These are phyloP conservation scores for Vanessa tameamea DNA, from an alignment of 1,140 invertebrate genomes.

Conservation along the genomic window DNA sequence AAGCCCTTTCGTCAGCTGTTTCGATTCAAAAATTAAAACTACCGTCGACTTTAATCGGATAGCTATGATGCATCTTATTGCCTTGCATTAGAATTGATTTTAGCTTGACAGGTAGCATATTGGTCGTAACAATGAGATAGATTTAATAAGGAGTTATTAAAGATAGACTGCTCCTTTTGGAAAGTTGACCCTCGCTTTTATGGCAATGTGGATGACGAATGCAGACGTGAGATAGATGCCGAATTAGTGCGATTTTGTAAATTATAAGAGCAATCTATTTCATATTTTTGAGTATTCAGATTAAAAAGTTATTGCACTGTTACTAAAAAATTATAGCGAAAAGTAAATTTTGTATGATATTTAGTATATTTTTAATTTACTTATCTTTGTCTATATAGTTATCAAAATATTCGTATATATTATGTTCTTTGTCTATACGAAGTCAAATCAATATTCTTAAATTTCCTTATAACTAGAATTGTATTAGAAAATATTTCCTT, in stretches of 20 bases:
- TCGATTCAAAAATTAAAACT: background rate
- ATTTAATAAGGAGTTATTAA: constrained; percentile 31
- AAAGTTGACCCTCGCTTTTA: constrained; percentile 28
- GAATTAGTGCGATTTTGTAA: background rate
- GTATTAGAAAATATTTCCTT: too few species aligned
- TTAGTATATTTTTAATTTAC: too few species aligned
- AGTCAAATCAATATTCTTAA: too few species aligned
- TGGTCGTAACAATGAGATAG: constrained; percentile 23
- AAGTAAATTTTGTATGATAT: too few species aligned
- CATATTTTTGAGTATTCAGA: too few species aligned
- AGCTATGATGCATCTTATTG: constrained; percentile 1
- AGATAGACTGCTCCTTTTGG: constrained; percentile 25
- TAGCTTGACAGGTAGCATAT: background rate
- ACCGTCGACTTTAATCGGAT: background rate
- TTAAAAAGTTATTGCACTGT: too few species aligned
- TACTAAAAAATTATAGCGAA: too few species aligned
- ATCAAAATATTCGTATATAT: too few species aligned
- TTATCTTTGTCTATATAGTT: too few species aligned
- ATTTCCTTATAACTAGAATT: too few species aligned
- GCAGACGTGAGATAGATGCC: background rate
- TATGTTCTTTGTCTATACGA: too few species aligned
- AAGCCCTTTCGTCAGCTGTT: constrained; percentile 39
- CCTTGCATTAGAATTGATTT: constrained; percentile 13
- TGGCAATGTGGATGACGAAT: constrained; percentile 7
- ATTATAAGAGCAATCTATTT: too few species aligned